phyloP scores from a whole-genome alignment of 2,888 invertebrate genomes.

The Cancer borealis region DNA sequence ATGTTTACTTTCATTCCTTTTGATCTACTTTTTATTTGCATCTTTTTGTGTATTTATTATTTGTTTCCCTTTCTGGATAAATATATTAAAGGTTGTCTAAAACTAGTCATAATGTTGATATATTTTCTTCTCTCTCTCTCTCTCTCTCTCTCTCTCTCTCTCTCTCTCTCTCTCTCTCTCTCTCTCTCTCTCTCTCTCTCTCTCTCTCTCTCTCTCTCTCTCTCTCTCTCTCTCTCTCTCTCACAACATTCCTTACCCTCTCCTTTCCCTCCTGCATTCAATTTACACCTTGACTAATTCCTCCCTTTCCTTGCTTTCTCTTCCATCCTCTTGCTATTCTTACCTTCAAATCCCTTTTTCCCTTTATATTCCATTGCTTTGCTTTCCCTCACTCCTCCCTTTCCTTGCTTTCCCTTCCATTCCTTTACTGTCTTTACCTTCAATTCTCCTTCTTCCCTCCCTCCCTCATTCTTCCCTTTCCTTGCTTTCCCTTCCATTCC shows the following conservation, averaged over 20 bases:
- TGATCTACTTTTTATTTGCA: background rate
- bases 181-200: conserved; percentile 21
- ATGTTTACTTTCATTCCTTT: background rate
- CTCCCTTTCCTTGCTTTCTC: background rate
- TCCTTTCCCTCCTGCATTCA: background rate
- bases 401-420: background rate
- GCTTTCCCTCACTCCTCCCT: background rate
- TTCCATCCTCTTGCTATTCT: background rate
- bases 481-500: background rate
- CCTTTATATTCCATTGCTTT: background rate
- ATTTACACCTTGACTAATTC: background rate
- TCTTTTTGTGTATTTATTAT: background rate
- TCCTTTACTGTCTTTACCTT: background rate
- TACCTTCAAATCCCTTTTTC: background rate
- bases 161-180: conserved; percentile 4
- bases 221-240: background rate
- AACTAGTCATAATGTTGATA: background rate
- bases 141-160: conserved; percentile 15
- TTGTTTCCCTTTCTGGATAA: background rate
- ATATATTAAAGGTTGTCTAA: background rate
- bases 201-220: background rate
- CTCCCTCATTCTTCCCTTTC: background rate
- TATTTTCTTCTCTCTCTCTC: background rate
- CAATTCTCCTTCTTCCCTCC: background rate
- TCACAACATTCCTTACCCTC: background rate